phyloP scores from a whole-genome alignment of 1,140 invertebrate genomes.

The Parapsyche elsis region DNA sequence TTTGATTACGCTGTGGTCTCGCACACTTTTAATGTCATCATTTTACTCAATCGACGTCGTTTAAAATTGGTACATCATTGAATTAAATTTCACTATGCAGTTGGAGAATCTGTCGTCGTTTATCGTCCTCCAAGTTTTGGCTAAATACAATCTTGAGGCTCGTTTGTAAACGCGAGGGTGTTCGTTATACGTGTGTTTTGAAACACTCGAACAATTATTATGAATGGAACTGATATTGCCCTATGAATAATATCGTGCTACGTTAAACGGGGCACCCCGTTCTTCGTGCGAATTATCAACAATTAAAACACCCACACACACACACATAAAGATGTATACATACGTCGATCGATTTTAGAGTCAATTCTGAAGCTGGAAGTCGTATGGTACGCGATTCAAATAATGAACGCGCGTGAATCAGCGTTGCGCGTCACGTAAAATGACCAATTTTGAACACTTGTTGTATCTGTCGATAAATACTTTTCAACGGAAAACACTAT shows the following conservation, averaged over 20 bases:
- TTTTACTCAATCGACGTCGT: no score
- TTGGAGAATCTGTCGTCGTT: neutral
- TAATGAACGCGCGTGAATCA: neutral
- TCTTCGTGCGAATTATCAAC: neutral
- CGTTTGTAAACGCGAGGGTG: constrained; percentile 13
- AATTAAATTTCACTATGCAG: no score
- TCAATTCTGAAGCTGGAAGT: neutral
- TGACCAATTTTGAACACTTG: constrained; percentile 4
- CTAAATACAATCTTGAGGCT: constrained; percentile 4
- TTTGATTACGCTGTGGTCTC: no score
- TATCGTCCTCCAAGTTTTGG: neutral
- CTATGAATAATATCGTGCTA: constrained; percentile 7
- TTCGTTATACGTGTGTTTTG: neutral
- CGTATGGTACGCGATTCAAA: neutral
- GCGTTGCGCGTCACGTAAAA: neutral
- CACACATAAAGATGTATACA: neutral
- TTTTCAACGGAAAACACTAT: constrained; percentile 8
- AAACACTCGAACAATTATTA: constrained; percentile 24
- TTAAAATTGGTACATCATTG: no score
- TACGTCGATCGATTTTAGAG: neutral
- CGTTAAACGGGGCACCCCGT: neutral
- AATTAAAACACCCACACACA: neutral
- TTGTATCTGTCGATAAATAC: neutral
- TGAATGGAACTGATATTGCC: constrained; percentile 1
- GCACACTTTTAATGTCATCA: no score